A percentile compares a stretch with the other conserved stretches of the same genome.
phyloP scores from a whole-genome alignment of 2,797 vertebrate genomes.

The Myotis planiceps region DNA sequence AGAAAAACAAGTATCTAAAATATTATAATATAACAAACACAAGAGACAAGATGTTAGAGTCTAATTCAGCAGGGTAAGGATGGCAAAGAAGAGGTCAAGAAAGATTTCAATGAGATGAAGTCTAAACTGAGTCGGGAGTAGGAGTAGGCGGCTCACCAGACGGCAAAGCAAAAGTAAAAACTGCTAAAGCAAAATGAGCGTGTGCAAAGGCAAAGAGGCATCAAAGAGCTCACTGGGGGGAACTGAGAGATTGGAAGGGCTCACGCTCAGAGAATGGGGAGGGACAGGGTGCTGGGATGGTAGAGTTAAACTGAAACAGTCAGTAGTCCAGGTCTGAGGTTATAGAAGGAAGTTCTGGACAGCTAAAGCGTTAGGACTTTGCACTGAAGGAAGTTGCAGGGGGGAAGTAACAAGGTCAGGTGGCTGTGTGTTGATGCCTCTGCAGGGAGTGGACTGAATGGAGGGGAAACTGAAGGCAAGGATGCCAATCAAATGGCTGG shows the following conservation, averaged over 20 bases:
- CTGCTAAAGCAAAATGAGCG: neutral
- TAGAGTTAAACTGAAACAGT: neutral
- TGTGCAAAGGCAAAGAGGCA: neutral
- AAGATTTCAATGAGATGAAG: neutral
- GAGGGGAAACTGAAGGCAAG: neutral
- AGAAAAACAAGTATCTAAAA: neutral
- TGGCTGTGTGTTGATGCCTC: neutral
- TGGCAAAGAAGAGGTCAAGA: neutral
- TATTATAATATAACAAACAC: neutral
- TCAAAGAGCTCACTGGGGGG: neutral
- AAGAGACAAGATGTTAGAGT: neutral
- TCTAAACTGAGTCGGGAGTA: neutral
- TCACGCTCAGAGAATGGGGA: neutral
- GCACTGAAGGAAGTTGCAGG: neutral
- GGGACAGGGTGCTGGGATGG: neutral
- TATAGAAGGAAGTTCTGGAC: neutral
- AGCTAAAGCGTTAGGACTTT: slow-evolving; percentile 5
- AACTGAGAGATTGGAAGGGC: neutral
- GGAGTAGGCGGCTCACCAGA: neutral
- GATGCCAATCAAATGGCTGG: neutral
- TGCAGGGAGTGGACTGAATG: neutral
- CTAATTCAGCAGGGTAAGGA: neutral
- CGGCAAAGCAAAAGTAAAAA: neutral
- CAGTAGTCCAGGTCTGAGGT: neutral
- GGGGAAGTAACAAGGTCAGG: slow-evolving; percentile 31